A percentile compares a stretch with the other conserved stretches of the same genome.
Evolutionary conservation across 2,797 vertebrate species (phyloP).

Genomic region (Carduelis carduelis): DNA sequence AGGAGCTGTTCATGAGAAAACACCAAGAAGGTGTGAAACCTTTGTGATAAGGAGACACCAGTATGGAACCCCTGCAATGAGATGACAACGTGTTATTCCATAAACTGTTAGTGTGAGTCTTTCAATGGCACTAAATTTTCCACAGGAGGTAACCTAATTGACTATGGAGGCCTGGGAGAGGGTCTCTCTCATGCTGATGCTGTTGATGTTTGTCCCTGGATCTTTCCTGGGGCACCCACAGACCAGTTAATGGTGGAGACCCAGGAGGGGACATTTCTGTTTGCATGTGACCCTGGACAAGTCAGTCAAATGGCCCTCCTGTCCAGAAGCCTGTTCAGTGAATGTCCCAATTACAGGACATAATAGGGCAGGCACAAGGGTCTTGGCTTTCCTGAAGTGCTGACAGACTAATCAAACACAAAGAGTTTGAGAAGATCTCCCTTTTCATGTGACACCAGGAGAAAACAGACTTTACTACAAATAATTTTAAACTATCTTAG

Average conservation of each 20-base stretch:
- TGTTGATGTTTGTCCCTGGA: rapidly evolving
- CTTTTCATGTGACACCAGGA: rapidly evolving
- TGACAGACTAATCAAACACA: background rate
- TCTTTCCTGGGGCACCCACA: background rate
- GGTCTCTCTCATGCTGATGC: rapidly evolving
- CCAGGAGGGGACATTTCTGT: rapidly evolving
- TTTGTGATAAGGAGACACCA: no score
- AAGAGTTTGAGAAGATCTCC: background rate
- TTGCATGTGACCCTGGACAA: background rate
- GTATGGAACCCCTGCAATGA: no score
- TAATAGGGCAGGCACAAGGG: background rate
- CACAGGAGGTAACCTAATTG: rapidly evolving
- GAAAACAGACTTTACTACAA: background rate
- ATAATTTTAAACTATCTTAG: background rate
- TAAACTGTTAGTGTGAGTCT: no score
- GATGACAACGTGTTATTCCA: background rate
- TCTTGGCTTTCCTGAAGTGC: rapidly evolving
- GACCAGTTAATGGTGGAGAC: background rate
- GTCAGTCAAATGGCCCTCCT: background rate
- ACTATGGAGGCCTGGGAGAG: background rate
- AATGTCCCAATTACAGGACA: rapidly evolving
- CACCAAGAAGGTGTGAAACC: no score
- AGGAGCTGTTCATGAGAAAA: no score
- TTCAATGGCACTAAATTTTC: rapidly evolving
- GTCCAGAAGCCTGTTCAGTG: background rate